Evolutionary conservation across 92 coral and sea anemone species (phyloP).

Genomic region (Parazoanthus darwini): DNA sequence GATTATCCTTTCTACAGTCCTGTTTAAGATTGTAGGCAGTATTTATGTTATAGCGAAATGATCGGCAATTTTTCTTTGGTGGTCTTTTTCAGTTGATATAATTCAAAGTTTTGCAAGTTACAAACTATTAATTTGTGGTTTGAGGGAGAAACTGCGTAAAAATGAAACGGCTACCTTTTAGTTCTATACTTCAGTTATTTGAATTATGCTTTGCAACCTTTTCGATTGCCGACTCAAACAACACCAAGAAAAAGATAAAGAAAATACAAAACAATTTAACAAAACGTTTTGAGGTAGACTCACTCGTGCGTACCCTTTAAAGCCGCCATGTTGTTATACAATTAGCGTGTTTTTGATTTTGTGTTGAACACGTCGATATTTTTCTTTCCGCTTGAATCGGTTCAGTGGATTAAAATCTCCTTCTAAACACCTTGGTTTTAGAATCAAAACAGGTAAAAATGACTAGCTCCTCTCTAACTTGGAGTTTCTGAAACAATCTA

Average conservation of each 20-base stretch:
- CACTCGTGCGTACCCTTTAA: background rate
- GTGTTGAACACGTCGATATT: constrained; percentile 27
- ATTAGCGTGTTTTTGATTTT: constrained; percentile 10
- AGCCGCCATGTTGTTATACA: constrained; percentile 15
- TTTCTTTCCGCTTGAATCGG: constrained; percentile 14
- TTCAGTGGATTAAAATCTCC: constrained; percentile 12
- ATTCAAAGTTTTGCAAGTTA: background rate
- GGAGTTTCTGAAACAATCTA: background rate
- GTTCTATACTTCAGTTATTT: background rate
- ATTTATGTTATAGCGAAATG: too few species aligned
- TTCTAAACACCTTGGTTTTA: background rate
- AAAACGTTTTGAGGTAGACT: background rate
- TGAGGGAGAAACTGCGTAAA: background rate
- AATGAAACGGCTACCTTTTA: background rate
- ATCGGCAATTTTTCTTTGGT: too few species aligned
- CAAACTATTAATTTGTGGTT: background rate
- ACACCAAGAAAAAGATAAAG: background rate
- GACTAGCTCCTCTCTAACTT: too few species aligned
- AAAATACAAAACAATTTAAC: background rate
- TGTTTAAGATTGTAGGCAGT: too few species aligned
- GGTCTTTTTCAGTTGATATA: too few species aligned
- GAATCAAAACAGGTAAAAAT: background rate
- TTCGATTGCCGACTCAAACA: background rate
- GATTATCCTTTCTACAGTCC: too few species aligned
- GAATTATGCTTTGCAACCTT: background rate